Evolutionary conservation across 2,113 vertebrate genomes (phyloP).

Genomic region (Hippotragus niger): DNA sequence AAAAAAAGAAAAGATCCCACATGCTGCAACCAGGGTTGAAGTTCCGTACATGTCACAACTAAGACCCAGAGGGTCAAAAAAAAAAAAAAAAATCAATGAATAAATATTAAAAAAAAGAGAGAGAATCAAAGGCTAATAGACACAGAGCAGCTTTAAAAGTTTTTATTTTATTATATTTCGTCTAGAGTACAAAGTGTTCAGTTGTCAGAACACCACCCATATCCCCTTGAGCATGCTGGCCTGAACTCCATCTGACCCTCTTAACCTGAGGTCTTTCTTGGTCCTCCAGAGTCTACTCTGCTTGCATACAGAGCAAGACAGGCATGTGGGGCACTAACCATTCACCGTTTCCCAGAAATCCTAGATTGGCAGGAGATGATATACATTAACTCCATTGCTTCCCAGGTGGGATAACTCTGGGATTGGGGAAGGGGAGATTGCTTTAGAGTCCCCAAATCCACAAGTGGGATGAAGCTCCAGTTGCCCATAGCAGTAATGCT

Average conservation of each 20-base stretch:
- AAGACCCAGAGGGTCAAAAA: not conserved
- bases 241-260: not conserved
- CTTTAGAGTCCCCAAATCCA: not conserved
- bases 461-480: not conserved
- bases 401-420: not conserved
- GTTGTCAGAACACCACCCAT: not conserved
- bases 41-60: not conserved
- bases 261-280: not conserved
- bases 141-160: not conserved
- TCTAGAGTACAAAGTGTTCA: not conserved
- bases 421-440: not conserved
- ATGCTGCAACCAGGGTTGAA: not conserved
- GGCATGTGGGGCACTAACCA: not conserved
- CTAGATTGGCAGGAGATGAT: not conserved
- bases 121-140: not conserved
- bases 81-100: not conserved
- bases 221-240: not conserved
- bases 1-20: not conserved
- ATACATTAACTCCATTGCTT: not conserved
- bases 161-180: not conserved
- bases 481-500: no score
- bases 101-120: not conserved
- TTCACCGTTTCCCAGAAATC: not conserved
- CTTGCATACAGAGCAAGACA: not conserved
- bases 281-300: not conserved